phyloP scores from a whole-genome alignment of 2,888 invertebrate genomes.

The Pollenia labialis region DNA sequence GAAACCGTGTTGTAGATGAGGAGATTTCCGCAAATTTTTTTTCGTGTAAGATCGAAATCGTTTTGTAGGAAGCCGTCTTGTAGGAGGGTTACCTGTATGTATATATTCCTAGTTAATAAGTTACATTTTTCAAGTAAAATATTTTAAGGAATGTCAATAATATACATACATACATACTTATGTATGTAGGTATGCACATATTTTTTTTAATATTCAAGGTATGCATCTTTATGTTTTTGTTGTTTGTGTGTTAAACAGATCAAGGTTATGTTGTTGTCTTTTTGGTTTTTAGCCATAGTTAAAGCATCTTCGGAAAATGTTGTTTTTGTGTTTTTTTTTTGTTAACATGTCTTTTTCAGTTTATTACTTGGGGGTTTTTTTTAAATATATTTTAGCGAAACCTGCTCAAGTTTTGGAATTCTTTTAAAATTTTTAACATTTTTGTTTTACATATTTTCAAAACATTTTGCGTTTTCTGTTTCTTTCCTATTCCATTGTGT shows the following conservation, averaged over 20 bases:
- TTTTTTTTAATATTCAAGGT: neutral
- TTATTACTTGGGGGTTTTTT: slow-evolving; percentile 15
- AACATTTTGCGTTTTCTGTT: neutral
- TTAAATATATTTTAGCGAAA: neutral
- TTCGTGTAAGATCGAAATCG: too few species aligned
- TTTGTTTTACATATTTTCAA: slow-evolving; percentile 4
- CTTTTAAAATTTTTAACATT: slow-evolving; percentile 28
- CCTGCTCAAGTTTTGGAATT: slow-evolving; percentile 7
- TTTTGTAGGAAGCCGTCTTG: too few species aligned
- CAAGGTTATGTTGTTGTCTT: slow-evolving; percentile 65
- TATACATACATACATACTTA: neutral
- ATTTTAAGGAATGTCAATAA: too few species aligned
- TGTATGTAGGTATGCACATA: too few species aligned
- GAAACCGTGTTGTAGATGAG: too few species aligned
- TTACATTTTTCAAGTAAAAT: too few species aligned
- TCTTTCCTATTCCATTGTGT: neutral
- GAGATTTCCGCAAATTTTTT: too few species aligned
- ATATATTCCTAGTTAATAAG: neutral
- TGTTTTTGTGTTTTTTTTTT: slow-evolving; percentile 20
- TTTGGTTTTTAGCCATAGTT: slow-evolving; percentile 26
- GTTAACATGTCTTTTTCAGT: slow-evolving; percentile 19
- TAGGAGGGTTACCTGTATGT: too few species aligned
- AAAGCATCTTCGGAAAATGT: slow-evolving; percentile 57
- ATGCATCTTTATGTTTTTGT: slow-evolving; percentile 55
- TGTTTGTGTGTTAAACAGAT: slow-evolving; percentile 64